Conservation (phyloP, 2,113 vertebrate genomes). For the Merops nubicus region DNA sequence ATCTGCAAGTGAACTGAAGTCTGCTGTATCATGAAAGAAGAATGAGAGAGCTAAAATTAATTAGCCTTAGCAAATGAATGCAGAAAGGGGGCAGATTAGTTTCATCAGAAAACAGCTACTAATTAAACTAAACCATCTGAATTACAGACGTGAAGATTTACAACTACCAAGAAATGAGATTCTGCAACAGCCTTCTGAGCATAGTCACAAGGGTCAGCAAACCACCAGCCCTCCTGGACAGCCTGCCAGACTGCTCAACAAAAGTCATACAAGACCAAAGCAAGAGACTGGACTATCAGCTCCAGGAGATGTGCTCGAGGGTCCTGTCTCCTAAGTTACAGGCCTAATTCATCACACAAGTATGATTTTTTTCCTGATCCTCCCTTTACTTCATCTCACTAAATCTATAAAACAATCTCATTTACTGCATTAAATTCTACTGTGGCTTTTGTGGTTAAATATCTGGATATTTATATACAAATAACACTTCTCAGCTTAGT, state of each 20-base stretch:
- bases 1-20: not conserved
- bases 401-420: fast-evolving
- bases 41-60: not conserved
- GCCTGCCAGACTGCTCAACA: not conserved
- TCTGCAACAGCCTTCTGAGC: not conserved
- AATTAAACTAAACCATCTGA: not conserved
- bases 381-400: not conserved
- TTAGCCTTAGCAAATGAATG: not conserved
- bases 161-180: not conserved
- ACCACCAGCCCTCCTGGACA: not conserved
- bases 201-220: not conserved
- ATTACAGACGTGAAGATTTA: not conserved
- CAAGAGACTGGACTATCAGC: not conserved
- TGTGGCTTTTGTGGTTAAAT: not conserved
- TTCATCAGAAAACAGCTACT: not conserved
- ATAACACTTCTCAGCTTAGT: not conserved
- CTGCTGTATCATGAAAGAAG: not conserved
- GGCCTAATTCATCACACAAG: not conserved
- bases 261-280: not conserved
- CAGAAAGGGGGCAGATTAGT: not conserved
- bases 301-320: fast-evolving
- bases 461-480: not conserved
- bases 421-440: not conserved
- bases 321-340: not conserved
- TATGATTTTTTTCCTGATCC: not conserved